phyloP scores from a whole-genome alignment of 2,888 invertebrate genomes.

The Cantharis nigra region DNA sequence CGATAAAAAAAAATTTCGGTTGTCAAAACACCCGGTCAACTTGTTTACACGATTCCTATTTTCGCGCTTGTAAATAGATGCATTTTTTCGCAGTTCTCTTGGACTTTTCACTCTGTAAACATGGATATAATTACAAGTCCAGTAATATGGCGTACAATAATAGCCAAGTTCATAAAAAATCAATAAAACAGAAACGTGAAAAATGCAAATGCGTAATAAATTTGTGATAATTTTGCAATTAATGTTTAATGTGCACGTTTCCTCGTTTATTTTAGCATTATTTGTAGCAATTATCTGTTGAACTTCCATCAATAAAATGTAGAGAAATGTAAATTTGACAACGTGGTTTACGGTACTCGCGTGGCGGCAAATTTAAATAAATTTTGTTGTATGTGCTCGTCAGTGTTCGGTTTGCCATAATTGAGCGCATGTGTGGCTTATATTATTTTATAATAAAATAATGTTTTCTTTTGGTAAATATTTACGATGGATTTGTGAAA shows the following conservation, averaged over 20 bases:
- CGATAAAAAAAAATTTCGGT: neutral
- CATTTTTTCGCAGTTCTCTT: neutral
- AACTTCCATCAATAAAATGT: neutral
- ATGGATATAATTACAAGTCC: neutral
- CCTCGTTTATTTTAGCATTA: neutral
- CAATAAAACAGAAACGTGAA: neutral
- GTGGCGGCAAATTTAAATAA: neutral
- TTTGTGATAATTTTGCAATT: neutral
- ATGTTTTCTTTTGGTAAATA: neutral
- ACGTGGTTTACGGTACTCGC: neutral
- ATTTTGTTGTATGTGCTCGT: neutral
- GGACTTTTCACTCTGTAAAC: neutral
- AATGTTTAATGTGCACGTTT: neutral
- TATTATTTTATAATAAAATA: neutral
- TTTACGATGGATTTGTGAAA: neutral
- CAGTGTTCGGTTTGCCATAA: neutral
- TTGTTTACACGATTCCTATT: neutral
- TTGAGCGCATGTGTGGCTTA: slow-evolving; percentile 1
- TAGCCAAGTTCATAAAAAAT: neutral
- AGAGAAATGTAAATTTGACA: neutral
- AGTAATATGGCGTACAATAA: neutral
- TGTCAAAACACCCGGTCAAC: neutral
- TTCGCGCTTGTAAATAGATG: neutral
- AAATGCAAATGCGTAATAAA: neutral
- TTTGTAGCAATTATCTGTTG: neutral